Evolutionary conservation across 2,113 vertebrate species (phyloP).

Genomic region (Canis aureus): DNA sequence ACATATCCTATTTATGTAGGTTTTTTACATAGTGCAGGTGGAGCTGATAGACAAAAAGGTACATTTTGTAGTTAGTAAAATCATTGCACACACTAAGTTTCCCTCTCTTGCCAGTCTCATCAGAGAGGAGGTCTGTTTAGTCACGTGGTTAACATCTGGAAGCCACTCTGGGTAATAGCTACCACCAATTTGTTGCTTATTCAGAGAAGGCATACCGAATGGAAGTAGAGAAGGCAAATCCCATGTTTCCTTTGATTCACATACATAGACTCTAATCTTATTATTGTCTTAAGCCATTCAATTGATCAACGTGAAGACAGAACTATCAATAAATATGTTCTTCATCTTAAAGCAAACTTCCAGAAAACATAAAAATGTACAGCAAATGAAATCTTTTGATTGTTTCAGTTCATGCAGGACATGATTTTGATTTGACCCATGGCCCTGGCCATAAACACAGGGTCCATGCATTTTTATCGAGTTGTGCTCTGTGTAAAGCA

Average conservation of each 20-base stretch:
- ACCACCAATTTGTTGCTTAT: slow-evolving; percentile 17
- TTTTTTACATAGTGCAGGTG: slow-evolving; percentile 42
- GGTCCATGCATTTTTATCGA: background rate
- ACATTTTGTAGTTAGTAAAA: slow-evolving; percentile 64
- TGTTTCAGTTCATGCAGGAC: slow-evolving; percentile 3
- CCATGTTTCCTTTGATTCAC: slow-evolving; percentile 1
- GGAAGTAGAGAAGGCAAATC: background rate
- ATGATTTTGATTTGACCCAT: slow-evolving; percentile 41
- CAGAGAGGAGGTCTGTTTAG: background rate
- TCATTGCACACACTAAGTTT: background rate
- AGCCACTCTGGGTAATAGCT: slow-evolving; percentile 56
- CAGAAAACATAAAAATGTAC: slow-evolving; percentile 22
- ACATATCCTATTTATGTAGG: background rate
- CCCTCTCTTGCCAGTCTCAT: background rate
- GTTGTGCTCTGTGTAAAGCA: slow-evolving; percentile 51
- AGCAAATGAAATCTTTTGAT: background rate
- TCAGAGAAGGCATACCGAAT: background rate
- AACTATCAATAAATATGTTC: slow-evolving; percentile 47
- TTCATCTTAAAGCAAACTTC: slow-evolving; percentile 58
- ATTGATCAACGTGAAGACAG: background rate
- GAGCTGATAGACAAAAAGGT: slow-evolving; percentile 45
- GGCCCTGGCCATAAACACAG: slow-evolving; percentile 52
- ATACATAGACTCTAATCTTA: background rate
- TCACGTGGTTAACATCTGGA: slow-evolving; percentile 60
- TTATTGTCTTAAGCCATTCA: background rate